Base-by-base conservation (phyloP, 2,113 vertebrate species). In the Pachyramphus minor region DNA sequence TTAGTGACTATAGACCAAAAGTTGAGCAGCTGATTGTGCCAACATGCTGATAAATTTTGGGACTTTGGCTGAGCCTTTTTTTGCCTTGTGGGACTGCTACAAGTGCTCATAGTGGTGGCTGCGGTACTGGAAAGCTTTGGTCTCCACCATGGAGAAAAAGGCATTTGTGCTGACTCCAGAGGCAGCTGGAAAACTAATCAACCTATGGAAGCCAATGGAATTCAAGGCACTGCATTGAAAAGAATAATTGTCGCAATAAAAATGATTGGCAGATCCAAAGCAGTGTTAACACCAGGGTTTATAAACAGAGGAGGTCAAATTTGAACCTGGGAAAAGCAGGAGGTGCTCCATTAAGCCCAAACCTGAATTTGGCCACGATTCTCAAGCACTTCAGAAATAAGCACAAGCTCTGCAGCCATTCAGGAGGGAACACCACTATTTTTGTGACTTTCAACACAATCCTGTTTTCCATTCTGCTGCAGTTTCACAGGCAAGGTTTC, bases 141-240 rank as follows among this genome's bases (percentile, higher is more conserved):
- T 22, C 20, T 78, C 44, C 37, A 14, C 6, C 19, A 11, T 16
- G 17, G 73, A 81, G 49, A 75, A 89, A 67, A 9, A 72, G 10
- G 30, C 4, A 1, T 24, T 92, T 84, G 47, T 84, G 60, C 31
- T 63, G 80, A 44, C 30, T 91, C 69, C 66, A 69, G 47, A 64
- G 69, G n/a, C 56, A 76, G 49, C 49, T 66, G 84, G 74, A 75
- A 95, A 94, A 82, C 20, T 44, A 64, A 87, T 87, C 69, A 89
- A 8, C 22, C 30, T 31, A 7, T 56, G 47, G 74, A 60, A 89
- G 47, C 6, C 41, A 15, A 2, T 15, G 49, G 84, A 89, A 93
- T 67, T 2, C 6, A 33, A 68, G 73, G 63, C 42, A 45, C 9
- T 68, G 52, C 60, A 25, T 17, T 5, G 41, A 68, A 76, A 87